phyloP scores from a whole-genome alignment of 2,888 invertebrate species.

The Cartodere bifasciata region DNA sequence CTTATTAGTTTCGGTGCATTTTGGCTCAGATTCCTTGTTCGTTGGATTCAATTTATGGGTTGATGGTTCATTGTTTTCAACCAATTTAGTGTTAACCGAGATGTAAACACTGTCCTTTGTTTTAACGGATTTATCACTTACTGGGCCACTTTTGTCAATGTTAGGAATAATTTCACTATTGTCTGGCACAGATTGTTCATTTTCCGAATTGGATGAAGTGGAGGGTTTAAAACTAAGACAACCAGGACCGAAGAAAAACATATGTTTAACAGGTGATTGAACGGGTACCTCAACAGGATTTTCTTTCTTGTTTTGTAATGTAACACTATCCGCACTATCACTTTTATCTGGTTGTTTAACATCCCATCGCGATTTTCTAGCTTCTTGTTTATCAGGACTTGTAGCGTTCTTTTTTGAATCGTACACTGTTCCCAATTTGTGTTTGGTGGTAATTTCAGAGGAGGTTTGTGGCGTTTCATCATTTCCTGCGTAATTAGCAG shows the following conservation, averaged over 20 bases:
- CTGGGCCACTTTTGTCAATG: not conserved
- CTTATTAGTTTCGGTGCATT: too few species aligned
- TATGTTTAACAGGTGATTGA: slow-evolving; percentile 19
- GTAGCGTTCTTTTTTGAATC: too few species aligned
- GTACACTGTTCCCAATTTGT: slow-evolving; percentile 24
- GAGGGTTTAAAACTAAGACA: slow-evolving; percentile 34
- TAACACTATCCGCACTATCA: slow-evolving; percentile 1
- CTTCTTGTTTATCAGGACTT: slow-evolving; percentile 17
- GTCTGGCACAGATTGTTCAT: not conserved
- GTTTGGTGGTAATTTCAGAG: too few species aligned
- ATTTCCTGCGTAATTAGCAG: slow-evolving; percentile 63
- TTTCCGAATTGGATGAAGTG: not conserved
- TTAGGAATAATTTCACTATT: not conserved
- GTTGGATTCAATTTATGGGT: too few species aligned
- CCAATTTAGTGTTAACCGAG: too few species aligned
- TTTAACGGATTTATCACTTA: too few species aligned
- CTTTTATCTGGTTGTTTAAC: slow-evolving; percentile 19
- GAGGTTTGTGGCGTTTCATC: slow-evolving; percentile 29
- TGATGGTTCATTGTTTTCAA: too few species aligned
- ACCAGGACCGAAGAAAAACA: slow-evolving; percentile 38
- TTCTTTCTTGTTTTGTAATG: slow-evolving; percentile 20
- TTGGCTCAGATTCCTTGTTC: too few species aligned
- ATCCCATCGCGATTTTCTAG: slow-evolving; percentile 37
- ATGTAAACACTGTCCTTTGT: too few species aligned
- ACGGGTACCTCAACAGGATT: slow-evolving; percentile 28